A percentile compares a stretch with the other conserved stretches of the same genome.
Conservation (phyloP, 2,888 invertebrate species). For the Pterostichus madidus region DNA sequence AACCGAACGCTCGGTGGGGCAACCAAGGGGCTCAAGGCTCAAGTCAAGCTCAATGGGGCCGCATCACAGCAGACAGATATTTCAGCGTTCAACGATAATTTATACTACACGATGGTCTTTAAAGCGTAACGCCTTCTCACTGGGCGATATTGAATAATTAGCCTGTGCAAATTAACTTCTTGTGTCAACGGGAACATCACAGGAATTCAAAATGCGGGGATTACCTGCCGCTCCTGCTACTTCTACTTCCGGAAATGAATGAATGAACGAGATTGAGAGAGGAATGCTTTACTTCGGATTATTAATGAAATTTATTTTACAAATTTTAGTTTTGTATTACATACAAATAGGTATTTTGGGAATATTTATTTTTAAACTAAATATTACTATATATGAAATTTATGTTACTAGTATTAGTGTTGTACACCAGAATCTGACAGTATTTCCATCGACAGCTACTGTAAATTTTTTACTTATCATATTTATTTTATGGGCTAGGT, state of each 20-base stretch:
- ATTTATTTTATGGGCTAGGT: no score
- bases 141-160: slow-evolving; percentile 44
- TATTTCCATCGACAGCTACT: no score
- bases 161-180: slow-evolving; percentile 44
- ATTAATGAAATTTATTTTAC: slow-evolving; percentile 26
- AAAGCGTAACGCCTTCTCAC: slow-evolving; percentile 37
- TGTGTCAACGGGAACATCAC: slow-evolving; percentile 42
- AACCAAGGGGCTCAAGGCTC: background rate
- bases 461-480: no score
- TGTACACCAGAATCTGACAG: no score
- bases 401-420: no score
- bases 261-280: background rate
- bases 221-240: slow-evolving; percentile 17
- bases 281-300: slow-evolving; percentile 1
- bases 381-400: no score
- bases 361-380: no score
- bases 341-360: background rate
- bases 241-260: slow-evolving; percentile 18
- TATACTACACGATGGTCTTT: slow-evolving; percentile 40
- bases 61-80: slow-evolving; percentile 23
- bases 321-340: slow-evolving; percentile 5
- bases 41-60: background rate
- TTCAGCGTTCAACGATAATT: slow-evolving; percentile 29
- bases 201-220: slow-evolving; percentile 35
- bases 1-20: background rate